Evolutionary conservation across 1,140 invertebrate species (phyloP).

Genomic region (Ooceraea biroi): DNA sequence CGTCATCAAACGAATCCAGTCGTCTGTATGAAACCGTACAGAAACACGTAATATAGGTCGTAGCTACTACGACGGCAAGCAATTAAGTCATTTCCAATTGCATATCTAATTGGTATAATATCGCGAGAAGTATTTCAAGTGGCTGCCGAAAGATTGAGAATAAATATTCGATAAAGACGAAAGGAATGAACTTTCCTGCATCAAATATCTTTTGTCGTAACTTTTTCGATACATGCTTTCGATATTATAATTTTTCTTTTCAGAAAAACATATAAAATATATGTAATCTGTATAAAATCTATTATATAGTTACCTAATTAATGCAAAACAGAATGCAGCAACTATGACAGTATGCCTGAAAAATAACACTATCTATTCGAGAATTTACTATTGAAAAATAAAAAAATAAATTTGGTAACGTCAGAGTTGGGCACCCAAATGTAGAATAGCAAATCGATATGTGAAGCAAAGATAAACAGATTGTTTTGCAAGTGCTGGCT

Average conservation of each 20-base stretch:
- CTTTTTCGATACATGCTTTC: not conserved
- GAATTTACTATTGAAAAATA: no score
- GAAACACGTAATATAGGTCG: not conserved
- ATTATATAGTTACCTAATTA: no score
- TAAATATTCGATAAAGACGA: not conserved
- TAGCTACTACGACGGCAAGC: not conserved
- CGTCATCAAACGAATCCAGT: not conserved
- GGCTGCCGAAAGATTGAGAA: not conserved
- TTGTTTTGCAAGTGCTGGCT: no score
- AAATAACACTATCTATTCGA: no score
- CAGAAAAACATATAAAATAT: not conserved
- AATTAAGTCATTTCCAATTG: constrained; percentile 57
- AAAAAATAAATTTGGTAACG: no score
- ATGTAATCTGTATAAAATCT: not conserved
- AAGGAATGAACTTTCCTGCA: not conserved
- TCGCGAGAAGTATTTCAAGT: constrained; percentile 12
- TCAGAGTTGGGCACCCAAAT: no score
- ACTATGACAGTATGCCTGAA: no score
- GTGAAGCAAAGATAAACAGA: no score
- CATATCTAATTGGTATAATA: constrained; percentile 27
- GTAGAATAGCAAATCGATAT: no score
- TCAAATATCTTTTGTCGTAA: not conserved
- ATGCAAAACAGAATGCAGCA: not conserved
- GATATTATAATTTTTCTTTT: not conserved
- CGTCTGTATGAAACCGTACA: not conserved